Base-by-base conservation (phyloP, 2,888 invertebrate species). In the Neocrepidodera transversa region DNA sequence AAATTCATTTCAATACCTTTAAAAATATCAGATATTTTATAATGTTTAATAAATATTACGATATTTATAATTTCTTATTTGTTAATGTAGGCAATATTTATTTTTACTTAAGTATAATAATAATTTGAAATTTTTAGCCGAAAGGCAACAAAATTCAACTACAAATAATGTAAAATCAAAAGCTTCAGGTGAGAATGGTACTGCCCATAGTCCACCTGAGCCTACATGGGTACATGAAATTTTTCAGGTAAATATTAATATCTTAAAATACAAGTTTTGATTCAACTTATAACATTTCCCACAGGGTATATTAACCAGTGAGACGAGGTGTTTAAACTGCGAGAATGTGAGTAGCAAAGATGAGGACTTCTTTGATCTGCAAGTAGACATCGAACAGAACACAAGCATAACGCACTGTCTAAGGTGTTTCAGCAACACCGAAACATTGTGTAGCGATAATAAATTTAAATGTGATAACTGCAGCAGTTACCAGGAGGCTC, bases 221-320 rank as follows among this genome's bases (percentile, higher is more conserved):
- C 93, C 95, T 48, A 98, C 98, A 1, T 99, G 99, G 99, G 97
- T 99, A 61, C 98, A 98, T 78, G 99, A 99, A 82, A 97, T 99
- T 78, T 99, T 99, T 82, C 98, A 99, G 83, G 80, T 78, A 36
- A 47, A 13, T 40, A 13, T 28, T 45, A 8, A 6, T 14, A 10
- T 6, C 62, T 54, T 60, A 60, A 14, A 10, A 36, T 43, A 0
- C 8, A n/a, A n/a, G n/a, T n/a, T n/a, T n/a, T n/a, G n/a, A n/a
- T n/a, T n/a, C n/a, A n/a, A n/a, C n/a, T n/a, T n/a, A n/a, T n/a
- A n/a, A n/a, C n/a, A n/a, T n/a, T n/a, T n/a, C n/a, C 69, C 73
- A 42, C 63, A 80, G 79, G 99, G 99, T 67, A 98, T 98, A 52
- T 85, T 99, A 64, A 99, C 99, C 2, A 98, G 98, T 79, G 99